phyloP scores from a whole-genome alignment of 2,797 vertebrate species.

The Benthosema pterotum region DNA sequence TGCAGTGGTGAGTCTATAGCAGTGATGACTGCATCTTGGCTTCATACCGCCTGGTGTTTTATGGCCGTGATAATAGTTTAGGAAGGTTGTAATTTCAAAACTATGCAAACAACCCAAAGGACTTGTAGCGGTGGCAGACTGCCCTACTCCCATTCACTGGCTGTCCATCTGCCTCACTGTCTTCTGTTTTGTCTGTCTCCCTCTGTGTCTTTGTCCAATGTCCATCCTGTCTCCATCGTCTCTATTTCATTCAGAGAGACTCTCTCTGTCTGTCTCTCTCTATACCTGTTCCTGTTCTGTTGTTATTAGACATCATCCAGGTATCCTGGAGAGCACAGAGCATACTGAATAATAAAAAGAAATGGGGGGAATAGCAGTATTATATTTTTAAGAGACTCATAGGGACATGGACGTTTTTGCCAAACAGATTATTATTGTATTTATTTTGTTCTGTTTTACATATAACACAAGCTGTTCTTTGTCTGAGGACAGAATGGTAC shows the following conservation, averaged over 20 bases:
- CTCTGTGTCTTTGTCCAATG: not conserved
- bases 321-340: slow-evolving; percentile 17
- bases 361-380: slow-evolving; percentile 21
- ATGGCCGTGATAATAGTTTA: slow-evolving; percentile 64
- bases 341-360: slow-evolving; percentile 31
- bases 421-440: slow-evolving; percentile 12
- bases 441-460: slow-evolving; percentile 4
- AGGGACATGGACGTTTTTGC: slow-evolving; percentile 10
- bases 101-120: slow-evolving; percentile 60
- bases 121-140: slow-evolving; percentile 32
- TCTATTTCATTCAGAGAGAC: no score
- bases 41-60: slow-evolving; percentile 58
- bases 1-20: slow-evolving; percentile 38
- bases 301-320: slow-evolving; percentile 16
- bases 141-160: not conserved
- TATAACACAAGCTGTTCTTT: slow-evolving; percentile 3
- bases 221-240: not conserved
- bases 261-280: not conserved
- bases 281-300: not conserved
- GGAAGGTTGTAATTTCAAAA: slow-evolving; percentile 70
- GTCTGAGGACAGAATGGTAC: not conserved
- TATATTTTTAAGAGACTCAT: slow-evolving; percentile 18
- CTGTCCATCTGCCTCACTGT: slow-evolving; percentile 1
- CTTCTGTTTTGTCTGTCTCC: not conserved
- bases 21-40: slow-evolving; percentile 45